phyloP scores from a whole-genome alignment of 2,113 vertebrate species.

The Neoarius graeffei region DNA sequence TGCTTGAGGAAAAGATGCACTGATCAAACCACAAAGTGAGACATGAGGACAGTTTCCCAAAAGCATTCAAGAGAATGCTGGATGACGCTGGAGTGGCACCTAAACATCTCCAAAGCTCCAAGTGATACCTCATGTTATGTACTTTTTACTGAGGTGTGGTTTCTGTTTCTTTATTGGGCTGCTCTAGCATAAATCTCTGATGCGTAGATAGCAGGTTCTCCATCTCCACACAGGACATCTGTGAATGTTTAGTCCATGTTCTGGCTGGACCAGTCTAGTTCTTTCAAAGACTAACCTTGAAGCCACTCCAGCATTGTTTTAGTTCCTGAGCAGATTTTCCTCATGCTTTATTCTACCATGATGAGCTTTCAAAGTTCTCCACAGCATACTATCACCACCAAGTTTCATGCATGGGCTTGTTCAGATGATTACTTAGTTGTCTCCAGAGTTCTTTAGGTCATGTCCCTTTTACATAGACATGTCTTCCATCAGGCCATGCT shows the following conservation, averaged over 20 bases:
- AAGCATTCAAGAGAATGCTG: too few species aligned
- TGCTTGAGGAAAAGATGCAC: too few species aligned
- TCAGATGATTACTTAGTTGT: background rate
- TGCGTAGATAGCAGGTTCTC: too few species aligned
- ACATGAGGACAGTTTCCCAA: too few species aligned
- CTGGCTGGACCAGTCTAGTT: background rate
- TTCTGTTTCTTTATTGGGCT: background rate
- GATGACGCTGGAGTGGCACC: too few species aligned
- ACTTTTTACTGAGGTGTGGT: background rate
- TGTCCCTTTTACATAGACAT: background rate
- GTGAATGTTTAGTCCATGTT: background rate
- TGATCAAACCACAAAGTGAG: too few species aligned
- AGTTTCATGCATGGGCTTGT: background rate
- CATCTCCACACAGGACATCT: too few species aligned
- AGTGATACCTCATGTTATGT: background rate
- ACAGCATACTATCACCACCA: background rate
- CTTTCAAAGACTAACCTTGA: background rate
- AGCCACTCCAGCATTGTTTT: background rate
- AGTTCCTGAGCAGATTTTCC: background rate
- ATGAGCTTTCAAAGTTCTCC: background rate
- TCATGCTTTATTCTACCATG: background rate
- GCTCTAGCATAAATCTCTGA: too few species aligned
- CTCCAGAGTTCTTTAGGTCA: background rate
- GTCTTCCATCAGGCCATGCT: background rate
- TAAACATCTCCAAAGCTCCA: too few species aligned